Percentiles rank a stretch among this genome's conserved stretches.
Evolutionary conservation across 1,140 invertebrate genomes (phyloP).

Genomic region (Eumaeus atala): DNA sequence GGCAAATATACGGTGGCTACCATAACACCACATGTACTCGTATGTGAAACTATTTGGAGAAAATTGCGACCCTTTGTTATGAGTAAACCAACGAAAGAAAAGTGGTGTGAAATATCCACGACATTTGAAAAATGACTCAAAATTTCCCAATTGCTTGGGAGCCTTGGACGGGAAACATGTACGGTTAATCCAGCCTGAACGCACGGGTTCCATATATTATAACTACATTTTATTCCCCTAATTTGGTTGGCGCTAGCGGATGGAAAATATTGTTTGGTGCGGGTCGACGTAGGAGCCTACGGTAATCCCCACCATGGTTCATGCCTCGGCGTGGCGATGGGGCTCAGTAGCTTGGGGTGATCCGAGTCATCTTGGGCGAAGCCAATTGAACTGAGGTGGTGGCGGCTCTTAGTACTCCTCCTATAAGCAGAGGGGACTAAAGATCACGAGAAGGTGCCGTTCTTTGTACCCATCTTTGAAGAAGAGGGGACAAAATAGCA

Average conservation of each 20-base stretch:
- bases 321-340: too few relatives aligned
- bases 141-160: constrained; percentile 15
- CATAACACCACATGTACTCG: constrained; percentile 12
- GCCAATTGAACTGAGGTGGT: too few relatives aligned
- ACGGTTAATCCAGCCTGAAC: constrained; percentile 14
- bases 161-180: constrained; percentile 13
- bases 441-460: too few relatives aligned
- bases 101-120: constrained; percentile 12
- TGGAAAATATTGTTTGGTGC: constrained; percentile 16
- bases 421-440: too few relatives aligned
- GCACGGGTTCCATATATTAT: constrained; percentile 36
- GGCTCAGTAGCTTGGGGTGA: too few relatives aligned
- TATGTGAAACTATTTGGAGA: constrained; percentile 14
- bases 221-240: constrained; percentile 29
- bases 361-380: too few relatives aligned
- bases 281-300: constrained; percentile 12
- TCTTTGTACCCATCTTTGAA: too few relatives aligned
- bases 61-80: constrained; percentile 10
- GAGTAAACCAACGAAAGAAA: constrained; percentile 16
- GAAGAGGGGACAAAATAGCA: too few relatives aligned
- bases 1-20: constrained; percentile 18
- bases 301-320: too few relatives aligned
- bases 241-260: constrained; percentile 11
- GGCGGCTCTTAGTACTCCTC: too few relatives aligned
- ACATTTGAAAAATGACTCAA: constrained; percentile 1